A percentile compares a stretch with the other conserved stretches of the same genome.
phyloP scores from a whole-genome alignment of 2,888 invertebrate species.

The Pantelozetes paolii region DNA sequence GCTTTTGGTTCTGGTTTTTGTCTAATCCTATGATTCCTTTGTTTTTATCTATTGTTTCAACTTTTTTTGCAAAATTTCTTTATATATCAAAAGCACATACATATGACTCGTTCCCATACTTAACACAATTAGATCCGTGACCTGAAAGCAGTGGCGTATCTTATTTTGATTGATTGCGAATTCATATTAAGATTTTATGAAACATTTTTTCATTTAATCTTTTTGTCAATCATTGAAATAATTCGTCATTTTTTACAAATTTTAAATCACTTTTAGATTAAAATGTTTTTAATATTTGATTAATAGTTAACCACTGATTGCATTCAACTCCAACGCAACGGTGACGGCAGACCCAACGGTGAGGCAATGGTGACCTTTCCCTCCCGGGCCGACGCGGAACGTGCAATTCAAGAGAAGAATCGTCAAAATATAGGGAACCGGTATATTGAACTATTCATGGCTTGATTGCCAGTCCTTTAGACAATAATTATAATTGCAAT shows the following conservation, averaged over 20 bases:
- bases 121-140: conserved; percentile 4
- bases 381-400: conserved; percentile 81
- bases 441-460: conserved; percentile 86
- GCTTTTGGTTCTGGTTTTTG: background rate
- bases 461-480: conserved; percentile 31
- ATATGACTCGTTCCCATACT: conserved; percentile 11
- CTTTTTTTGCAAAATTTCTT: background rate
- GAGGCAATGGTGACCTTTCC: conserved; percentile 97
- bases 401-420: conserved; percentile 81
- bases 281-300: background rate
- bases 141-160: conserved; percentile 23
- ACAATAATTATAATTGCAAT: background rate
- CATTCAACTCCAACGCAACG: conserved; percentile 54
- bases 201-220: too few relatives aligned
- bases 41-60: background rate
- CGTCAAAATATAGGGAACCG: conserved; percentile 90
- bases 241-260: too few relatives aligned
- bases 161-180: conserved; percentile 14
- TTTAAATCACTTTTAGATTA: background rate
- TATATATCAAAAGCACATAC: background rate
- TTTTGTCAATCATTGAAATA: too few relatives aligned
- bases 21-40: background rate
- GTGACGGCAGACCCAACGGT: conserved; percentile 92
- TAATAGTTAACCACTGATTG: conserved; percentile 54
- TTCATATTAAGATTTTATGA: background rate